phyloP scores from a whole-genome alignment of 2,797 vertebrate genomes.

The Sarcophilus harrisii region DNA sequence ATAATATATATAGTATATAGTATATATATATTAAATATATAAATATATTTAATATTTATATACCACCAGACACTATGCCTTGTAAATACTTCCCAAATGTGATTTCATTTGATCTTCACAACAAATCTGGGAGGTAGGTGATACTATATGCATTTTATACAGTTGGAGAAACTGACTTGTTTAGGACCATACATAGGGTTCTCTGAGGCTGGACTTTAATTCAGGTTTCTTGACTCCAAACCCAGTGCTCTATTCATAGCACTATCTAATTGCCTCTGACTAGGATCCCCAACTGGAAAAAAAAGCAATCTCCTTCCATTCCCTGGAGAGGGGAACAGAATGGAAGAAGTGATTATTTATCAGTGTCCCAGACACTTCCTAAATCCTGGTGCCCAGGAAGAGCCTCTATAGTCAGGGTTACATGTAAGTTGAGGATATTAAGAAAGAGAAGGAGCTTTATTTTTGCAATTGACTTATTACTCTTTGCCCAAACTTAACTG shows the following conservation, averaged over 20 bases:
- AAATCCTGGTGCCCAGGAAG: not conserved
- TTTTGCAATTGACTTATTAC: not conserved
- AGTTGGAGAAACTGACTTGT: not conserved
- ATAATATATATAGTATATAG: too few relatives aligned
- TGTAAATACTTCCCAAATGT: not conserved
- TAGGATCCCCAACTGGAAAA: not conserved
- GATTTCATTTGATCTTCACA: not conserved
- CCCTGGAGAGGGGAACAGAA: not conserved
- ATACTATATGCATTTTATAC: not conserved
- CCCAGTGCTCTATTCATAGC: not conserved
- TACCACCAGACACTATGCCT: not conserved
- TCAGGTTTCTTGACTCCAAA: not conserved
- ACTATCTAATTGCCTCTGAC: not conserved
- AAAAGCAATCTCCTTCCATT: not conserved
- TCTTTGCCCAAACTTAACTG: not conserved
- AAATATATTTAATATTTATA: too few relatives aligned
- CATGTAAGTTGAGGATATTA: not conserved
- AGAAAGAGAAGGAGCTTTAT: not conserved
- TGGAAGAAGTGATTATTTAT: not conserved
- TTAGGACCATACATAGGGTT: not conserved
- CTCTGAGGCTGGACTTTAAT: not conserved
- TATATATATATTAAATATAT: too few relatives aligned
- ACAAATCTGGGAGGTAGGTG: not conserved
- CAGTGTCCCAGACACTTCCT: not conserved
- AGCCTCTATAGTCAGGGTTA: not conserved